Evolutionary conservation across 1,140 invertebrate species (phyloP).

Genomic region (Sycophaga agraensis): DNA sequence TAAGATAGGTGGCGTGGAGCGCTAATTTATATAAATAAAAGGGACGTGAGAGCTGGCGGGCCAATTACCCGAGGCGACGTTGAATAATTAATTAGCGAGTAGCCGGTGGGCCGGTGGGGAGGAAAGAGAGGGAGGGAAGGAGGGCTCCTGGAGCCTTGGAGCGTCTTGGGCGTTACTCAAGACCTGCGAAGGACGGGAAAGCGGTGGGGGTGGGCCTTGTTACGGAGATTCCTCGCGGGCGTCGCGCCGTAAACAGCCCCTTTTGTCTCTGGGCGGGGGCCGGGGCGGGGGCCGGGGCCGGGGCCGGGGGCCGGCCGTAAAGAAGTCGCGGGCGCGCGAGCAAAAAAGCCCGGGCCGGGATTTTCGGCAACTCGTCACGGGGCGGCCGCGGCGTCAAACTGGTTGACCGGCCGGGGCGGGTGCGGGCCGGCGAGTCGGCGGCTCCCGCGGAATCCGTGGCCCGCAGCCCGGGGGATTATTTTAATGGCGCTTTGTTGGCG

Average conservation of each 20-base stretch:
- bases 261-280: no score
- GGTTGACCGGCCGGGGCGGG: conserved; percentile 4
- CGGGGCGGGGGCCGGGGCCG: neutral
- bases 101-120: neutral
- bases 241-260: neutral
- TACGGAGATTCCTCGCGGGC: no score
- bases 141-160: no score
- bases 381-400: conserved; percentile 27
- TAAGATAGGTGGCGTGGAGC: no score
- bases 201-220: no score
- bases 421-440: neutral
- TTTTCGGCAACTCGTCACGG: conserved; percentile 15
- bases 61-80: no score
- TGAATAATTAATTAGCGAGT: no score
- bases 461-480: conserved; percentile 42
- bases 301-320: no score
- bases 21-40: no score
- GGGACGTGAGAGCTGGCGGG: no score
- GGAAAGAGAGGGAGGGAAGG: neutral
- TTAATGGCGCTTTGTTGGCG: conserved; percentile 54
- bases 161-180: no score
- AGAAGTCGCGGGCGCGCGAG: neutral
- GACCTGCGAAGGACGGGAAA: no score
- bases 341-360: neutral
- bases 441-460: neutral